These are phyloP conservation scores for Neogobius melanostomus DNA, from an alignment of 2,113 vertebrate genomes.

Conservation along the genomic window DNA sequence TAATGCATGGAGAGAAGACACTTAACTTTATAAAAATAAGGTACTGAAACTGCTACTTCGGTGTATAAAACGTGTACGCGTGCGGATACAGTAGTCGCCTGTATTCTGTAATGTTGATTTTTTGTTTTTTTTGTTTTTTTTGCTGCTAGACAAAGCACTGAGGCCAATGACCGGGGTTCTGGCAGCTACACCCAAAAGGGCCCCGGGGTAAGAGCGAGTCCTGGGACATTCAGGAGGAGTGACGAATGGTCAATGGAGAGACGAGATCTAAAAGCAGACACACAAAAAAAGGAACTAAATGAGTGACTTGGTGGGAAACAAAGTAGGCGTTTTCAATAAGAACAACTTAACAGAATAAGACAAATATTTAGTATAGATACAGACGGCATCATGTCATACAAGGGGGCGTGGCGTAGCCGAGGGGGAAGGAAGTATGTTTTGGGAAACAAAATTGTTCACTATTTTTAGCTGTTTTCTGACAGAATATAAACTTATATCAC, in stretches of 20 bases:
- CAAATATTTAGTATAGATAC: too few relatives aligned
- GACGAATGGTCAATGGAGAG: not conserved
- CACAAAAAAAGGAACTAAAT: too few relatives aligned
- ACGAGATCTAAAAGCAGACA: too few relatives aligned
- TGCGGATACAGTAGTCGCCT: conserved; percentile 51
- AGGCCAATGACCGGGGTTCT: conserved; percentile 71
- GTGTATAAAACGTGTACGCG: conserved; percentile 51
- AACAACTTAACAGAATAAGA: too few relatives aligned
- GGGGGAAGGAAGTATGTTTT: too few relatives aligned
- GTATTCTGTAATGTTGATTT: conserved; percentile 70
- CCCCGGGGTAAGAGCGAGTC: not conserved
- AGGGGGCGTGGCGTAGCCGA: too few relatives aligned
- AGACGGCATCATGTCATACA: too few relatives aligned
- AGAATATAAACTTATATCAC: too few relatives aligned
- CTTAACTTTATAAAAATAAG: conserved; percentile 46
- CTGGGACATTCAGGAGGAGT: not conserved
- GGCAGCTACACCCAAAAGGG: conserved; percentile 68
- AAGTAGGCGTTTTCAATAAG: too few relatives aligned
- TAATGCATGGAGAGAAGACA: conserved; percentile 39
- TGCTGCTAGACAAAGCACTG: conserved; percentile 81
- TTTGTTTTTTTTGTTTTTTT: not conserved
- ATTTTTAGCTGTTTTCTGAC: too few relatives aligned
- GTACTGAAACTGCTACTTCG: conserved; percentile 54
- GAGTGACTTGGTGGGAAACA: too few relatives aligned
- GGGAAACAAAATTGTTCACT: too few relatives aligned